Conservation (phyloP, 2,888 invertebrate genomes). For the Leptopilina drosophilae region DNA sequence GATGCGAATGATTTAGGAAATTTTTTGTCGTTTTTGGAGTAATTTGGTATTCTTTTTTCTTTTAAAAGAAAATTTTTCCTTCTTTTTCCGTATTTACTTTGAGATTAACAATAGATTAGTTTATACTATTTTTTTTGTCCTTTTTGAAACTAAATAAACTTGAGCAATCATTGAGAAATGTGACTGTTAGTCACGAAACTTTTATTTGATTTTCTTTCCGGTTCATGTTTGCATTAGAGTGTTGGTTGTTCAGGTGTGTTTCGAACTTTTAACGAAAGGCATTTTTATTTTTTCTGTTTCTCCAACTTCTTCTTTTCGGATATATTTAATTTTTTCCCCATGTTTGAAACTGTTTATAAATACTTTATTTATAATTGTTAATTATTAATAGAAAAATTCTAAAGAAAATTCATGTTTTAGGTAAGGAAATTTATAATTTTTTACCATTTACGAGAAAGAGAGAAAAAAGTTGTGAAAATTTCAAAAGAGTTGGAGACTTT, state of each 20-base stretch:
- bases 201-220: background rate
- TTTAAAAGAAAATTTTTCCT: background rate
- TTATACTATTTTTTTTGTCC: background rate
- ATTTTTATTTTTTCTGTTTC: background rate
- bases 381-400: too few species aligned
- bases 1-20: too few species aligned
- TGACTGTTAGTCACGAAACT: background rate
- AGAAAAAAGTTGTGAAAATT: too few species aligned
- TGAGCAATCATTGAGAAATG: conserved; percentile 10
- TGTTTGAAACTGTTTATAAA: too few species aligned
- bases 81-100: background rate
- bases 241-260: conserved; percentile 4
- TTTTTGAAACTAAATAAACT: background rate
- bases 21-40: too few species aligned
- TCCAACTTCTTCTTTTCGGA: background rate
- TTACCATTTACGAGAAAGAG: too few species aligned
- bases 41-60: too few species aligned
- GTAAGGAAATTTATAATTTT: too few species aligned
- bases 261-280: background rate
- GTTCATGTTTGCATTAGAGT: conserved; percentile 3
- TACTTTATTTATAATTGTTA: too few species aligned
- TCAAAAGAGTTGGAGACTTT: too few species aligned
- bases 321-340: too few species aligned
- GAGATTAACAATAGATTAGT: background rate
- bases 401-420: too few species aligned